phyloP scores from a whole-genome alignment of 2,888 invertebrate genomes.

The Synanthedon myopaeformis region DNA sequence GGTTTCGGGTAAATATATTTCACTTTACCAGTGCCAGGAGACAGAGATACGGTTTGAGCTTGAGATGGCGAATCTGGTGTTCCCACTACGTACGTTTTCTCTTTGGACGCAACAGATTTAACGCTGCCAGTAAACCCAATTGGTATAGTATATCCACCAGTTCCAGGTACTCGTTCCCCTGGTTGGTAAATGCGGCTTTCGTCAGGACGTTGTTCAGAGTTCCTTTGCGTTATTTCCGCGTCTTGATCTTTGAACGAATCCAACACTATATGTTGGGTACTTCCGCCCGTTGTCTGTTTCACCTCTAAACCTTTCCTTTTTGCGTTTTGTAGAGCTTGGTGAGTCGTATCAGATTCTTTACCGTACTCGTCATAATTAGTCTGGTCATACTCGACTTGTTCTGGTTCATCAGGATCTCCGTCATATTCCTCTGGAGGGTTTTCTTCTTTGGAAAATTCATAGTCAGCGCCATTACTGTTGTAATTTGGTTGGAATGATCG shows the following conservation, averaged over 20 bases:
- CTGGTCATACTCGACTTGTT: slow-evolving; percentile 57
- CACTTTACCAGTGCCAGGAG: slow-evolving; percentile 61
- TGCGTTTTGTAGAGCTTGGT: slow-evolving; percentile 40
- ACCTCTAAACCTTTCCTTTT: slow-evolving; percentile 47
- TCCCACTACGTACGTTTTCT: slow-evolving; percentile 69
- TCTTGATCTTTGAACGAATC: slow-evolving; percentile 71
- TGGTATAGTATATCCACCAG: slow-evolving; percentile 76
- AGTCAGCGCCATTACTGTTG: slow-evolving; percentile 31
- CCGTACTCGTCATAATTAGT: slow-evolving; percentile 73
- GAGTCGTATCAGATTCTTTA: slow-evolving; percentile 34
- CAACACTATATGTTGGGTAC: slow-evolving; percentile 74
- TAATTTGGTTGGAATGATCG: slow-evolving; percentile 44
- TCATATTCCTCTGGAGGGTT: slow-evolving; percentile 49
- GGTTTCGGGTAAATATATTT: slow-evolving; percentile 36
- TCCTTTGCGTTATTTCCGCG: slow-evolving; percentile 72
- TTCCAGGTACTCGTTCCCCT: slow-evolving; percentile 76
- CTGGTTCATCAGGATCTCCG: slow-evolving; percentile 51
- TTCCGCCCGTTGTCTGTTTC: slow-evolving; percentile 61
- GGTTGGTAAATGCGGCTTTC: slow-evolving; percentile 73
- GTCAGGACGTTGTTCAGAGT: slow-evolving; percentile 53
- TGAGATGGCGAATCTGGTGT: slow-evolving; percentile 73
- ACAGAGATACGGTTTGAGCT: slow-evolving; percentile 73
- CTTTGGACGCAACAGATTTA: slow-evolving; percentile 74
- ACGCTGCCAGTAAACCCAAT: slow-evolving; percentile 76
- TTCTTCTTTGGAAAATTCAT: slow-evolving; percentile 53